Evolutionary conservation across 2,113 vertebrate genomes (phyloP), one percentile per base, ranked within the genome.

Genomic region (Azemiops feae): DNA sequence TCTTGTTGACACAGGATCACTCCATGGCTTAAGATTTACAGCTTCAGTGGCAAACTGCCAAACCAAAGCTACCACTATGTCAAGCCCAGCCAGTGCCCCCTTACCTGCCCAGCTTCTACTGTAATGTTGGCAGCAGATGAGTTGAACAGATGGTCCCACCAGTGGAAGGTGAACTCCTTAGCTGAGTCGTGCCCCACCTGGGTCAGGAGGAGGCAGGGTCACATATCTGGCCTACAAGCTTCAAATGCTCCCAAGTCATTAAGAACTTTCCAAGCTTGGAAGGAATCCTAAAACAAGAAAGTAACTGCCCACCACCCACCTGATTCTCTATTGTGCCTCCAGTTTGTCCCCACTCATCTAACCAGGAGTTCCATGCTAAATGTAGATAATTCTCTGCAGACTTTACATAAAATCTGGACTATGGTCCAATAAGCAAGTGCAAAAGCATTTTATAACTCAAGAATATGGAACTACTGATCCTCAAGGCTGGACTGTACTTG

Each of bases 91-190:
- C 34, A 0, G 34, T 9, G 34, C 34, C 5, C 55, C 69, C 64
- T 20, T 45, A 99, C 98, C 98, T 98, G 96, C 43, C 95, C 96
- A 0, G 97, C 94, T 92, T 99, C 98, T 95, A 99, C 99, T 0
- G 97, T 96, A 91, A 99, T 97, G 94, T 97, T 98, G 90, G 99
- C 97, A 0, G 99, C 98, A 0, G 99, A 98, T 93, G 98, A 96
- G 92, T 99, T 99, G 97, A 99, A 99, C 92, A 99, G 97, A 7
- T 99, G 99, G 89, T 98, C 98, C 99, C 99, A 99, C 99, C 99
- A 99, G 93, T 99, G 98, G 96, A 99, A 98, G 74, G 98, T 98
- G 97, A 99, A 99, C 91, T 99, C 98, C 92, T 99, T 98, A 0
- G 98, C 98, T 47, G 98, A 95, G 1, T 98, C 97, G 2, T 99